Evolutionary conservation across 64 coral and sea anemone species (phyloP).

Genomic region (Exaiptasia diaphana): DNA sequence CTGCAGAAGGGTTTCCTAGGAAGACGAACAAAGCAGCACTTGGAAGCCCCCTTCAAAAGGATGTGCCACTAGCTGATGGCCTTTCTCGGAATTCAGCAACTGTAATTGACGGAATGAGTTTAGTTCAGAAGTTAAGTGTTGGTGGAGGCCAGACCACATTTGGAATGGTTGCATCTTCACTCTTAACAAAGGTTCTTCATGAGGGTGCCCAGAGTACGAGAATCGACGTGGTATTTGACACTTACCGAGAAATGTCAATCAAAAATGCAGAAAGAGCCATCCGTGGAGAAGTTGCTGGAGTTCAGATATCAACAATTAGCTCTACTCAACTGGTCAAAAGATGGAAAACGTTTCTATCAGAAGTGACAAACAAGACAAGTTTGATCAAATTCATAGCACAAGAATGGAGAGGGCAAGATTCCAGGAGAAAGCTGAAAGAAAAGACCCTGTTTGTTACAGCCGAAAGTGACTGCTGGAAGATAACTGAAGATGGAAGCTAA

Average conservation of each 20-base stretch:
- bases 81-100: slow-evolving; percentile 33
- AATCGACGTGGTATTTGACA: slow-evolving; percentile 62
- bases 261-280: slow-evolving; percentile 54
- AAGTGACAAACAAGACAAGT: slow-evolving; percentile 16
- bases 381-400: slow-evolving; percentile 36
- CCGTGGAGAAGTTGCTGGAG: not conserved
- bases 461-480: not conserved
- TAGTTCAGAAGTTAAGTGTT: slow-evolving; percentile 41
- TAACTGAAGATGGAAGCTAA: not conserved
- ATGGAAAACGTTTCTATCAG: slow-evolving; percentile 37
- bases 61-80: slow-evolving; percentile 28
- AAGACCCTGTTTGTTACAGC: slow-evolving; percentile 1
- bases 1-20: slow-evolving; percentile 38
- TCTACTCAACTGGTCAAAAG: slow-evolving; percentile 8
- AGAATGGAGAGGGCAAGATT: not conserved
- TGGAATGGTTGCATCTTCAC: slow-evolving; percentile 22
- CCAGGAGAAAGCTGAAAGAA: not conserved
- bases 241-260: slow-evolving; percentile 53
- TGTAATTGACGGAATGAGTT: slow-evolving; percentile 41
- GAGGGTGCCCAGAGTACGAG: slow-evolving; percentile 12
- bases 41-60: not conserved
- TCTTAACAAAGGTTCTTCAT: slow-evolving; percentile 23
- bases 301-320: slow-evolving; percentile 20
- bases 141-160: slow-evolving; percentile 27
- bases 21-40: slow-evolving; percentile 67